Base-by-base conservation (phyloP, 1,140 invertebrate species). In the Stenopsyche tienmushanensis region DNA sequence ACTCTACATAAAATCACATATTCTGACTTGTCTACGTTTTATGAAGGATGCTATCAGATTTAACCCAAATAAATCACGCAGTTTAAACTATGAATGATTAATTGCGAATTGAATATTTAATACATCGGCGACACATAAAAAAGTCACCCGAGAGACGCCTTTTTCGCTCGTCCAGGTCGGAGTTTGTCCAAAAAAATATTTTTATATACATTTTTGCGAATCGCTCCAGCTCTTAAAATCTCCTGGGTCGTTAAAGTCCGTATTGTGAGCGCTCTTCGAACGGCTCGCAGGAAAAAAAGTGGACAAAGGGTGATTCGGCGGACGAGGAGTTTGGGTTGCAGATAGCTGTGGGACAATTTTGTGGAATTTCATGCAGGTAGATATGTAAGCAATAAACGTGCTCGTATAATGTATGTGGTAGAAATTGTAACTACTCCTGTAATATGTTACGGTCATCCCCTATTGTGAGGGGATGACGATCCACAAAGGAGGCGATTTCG, bases 161-260 rank as follows among this genome's bases (percentile, higher is more conserved):
- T n/a, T n/a, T n/a, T n/a, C n/a, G n/a, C n/a, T n/a, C n/a, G n/a
- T n/a, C n/a, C n/a, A n/a, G 21, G n/a, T 44, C 41, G 15, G 23
- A 15, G 1, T 8, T 21, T 21, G 23, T 34, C 52, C 24, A 17
- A 54, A 9, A 52, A 34, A 54, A 54, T 15, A 25, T 15, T 25
- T 29, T 34, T 54, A 54, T 54, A 34, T 49, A 34, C 20, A 15
- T 54, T 34, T 25, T 7, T 18, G 54, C 24, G 25, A 57, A 65
- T 29, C 29, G 25, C 25, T 18, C 41, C 5, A 47, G 13, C 39
- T 54, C 47, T 47, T 50, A 41, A 34, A 29, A 64, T 60, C 66
- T 59, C 45, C 42, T 24, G 23, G 29, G 39, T 64, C 66, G 66
- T 67, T 64, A 64, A 58, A 64, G 53, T 67, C 57, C 47, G 42